Conservation (phyloP, 2,113 vertebrate species). For the cattle (Bos taurus) region ARS-UCD2.0 NC_037330.1:51435001-51435500, state of each 20-base stretch:
- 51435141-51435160: background rate
- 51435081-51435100: background rate
- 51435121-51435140: background rate
- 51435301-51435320: background rate
- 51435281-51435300: background rate
- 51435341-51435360: background rate
- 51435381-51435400: background rate
- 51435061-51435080: background rate
- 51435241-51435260: background rate
- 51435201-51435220: background rate
- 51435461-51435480: background rate
- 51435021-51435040: background rate
- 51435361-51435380: background rate
- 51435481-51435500: background rate
- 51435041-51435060: background rate
- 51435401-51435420: background rate
- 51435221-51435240: background rate
- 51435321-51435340: background rate
- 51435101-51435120: background rate
- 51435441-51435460: background rate
- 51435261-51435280: background rate
- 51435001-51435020: background rate
- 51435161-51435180: background rate
- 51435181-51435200: background rate
- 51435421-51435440: background rate